Evolutionary conservation across 2,113 vertebrate species (phyloP), one percentile per base, ranked within the genome.

Genomic region (Macaca nemestrina): DNA sequence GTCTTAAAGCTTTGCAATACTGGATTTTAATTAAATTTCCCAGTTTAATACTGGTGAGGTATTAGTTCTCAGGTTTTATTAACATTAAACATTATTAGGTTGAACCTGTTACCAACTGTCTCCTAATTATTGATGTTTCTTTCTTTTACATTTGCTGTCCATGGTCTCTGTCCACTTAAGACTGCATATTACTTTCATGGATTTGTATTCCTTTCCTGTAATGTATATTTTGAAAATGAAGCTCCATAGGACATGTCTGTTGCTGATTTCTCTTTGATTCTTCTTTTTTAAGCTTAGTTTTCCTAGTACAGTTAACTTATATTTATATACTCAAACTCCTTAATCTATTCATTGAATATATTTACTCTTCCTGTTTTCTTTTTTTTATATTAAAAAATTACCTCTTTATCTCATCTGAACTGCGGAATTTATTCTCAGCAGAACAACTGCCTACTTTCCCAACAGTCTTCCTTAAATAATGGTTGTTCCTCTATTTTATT

Each of bases 271-370:
- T 8, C 30, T 6, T 7, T 3, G 2, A 35, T 86, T 43, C 52
- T 89, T 91, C 52, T 82, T 88, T 80, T 68, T 38, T 16, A 79
- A 92, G 43, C 8, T 86, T 48, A 79, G n/a, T 72, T 96, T 93
- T 91, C 68, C 72, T 52, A 61, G 32, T 35, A 45, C 64, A 22
- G 61, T 64, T 38, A n/a, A 45, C 22, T n/a, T 76, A 27, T 50
- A 80, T 89, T 73, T 88, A 64, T 55, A 70, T 64, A 76, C 43
- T 79, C 32, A 64, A 92, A 89, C 10, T 59, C 64, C 45, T 87
- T 16, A 90, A 64, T 48, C 75, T 79, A 88, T 50, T 95, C 38
- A 45, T 35, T 59, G 18, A 64, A 22, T 78, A 78, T 6, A 23
- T 52, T 72, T 50, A 81, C 40, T 87, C 18, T 76, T 94, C 78